A percentile compares a stretch with the other conserved stretches of the same genome.
These are phyloP conservation scores for Nycticebus coucang DNA, from an alignment of 2,113 vertebrate species.

Conservation along the genomic window DNA sequence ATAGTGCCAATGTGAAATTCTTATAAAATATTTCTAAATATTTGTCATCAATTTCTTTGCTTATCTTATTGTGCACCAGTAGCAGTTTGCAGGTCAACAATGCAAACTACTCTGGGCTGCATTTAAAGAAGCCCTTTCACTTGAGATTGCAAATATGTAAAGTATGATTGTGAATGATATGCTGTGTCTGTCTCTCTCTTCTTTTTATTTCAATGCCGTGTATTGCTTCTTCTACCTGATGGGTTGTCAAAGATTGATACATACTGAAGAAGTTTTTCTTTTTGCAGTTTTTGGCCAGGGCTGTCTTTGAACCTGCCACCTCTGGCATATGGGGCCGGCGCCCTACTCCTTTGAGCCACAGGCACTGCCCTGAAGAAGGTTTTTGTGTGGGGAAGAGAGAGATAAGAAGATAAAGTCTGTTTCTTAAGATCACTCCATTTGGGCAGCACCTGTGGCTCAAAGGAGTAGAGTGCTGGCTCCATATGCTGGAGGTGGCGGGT, in stretches of 20 bases:
- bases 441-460: too few species aligned
- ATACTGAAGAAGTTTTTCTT: background rate
- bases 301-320: too few species aligned
- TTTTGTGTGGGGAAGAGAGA: background rate
- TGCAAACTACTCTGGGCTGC: background rate
- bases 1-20: background rate
- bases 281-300: too few species aligned
- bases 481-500: too few species aligned
- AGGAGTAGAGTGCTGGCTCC: too few species aligned
- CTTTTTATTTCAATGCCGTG: background rate
- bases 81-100: background rate
- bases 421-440: too few species aligned
- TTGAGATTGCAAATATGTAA: background rate
- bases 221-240: background rate
- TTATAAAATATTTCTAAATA: background rate
- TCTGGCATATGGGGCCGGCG: too few species aligned
- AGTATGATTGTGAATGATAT: background rate
- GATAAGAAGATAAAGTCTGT: background rate
- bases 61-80: background rate
- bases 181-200: background rate
- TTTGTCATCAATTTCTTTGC: background rate
- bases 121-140: background rate
- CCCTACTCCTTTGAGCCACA: too few species aligned
- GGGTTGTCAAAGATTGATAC: background rate
- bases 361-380: background rate